Conservation (phyloP, 2,888 invertebrate genomes). For the Petrolisthes cinctipes region DNA sequence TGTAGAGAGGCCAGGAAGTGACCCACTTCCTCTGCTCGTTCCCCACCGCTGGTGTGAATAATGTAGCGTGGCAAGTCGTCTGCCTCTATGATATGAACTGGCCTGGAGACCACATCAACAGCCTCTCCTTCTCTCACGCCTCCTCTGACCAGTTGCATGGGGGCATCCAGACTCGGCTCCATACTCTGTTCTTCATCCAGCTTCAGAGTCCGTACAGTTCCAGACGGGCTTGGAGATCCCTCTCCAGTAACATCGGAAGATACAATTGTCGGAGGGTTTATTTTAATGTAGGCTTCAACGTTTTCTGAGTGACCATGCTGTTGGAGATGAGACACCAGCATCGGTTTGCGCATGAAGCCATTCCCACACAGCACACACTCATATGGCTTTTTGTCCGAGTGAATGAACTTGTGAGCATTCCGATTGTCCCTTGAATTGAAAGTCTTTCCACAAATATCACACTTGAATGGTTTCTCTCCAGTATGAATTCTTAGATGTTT, state of each 20-base stretch:
- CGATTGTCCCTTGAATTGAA: constrained; percentile 85
- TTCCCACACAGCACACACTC: constrained; percentile 64
- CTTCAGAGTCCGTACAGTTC: constrained; percentile 45
- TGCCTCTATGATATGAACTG: constrained; percentile 63
- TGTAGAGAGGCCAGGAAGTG: constrained; percentile 64
- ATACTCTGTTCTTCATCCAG: constrained; percentile 58
- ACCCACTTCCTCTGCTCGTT: constrained; percentile 55
- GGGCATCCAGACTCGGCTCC: constrained; percentile 54
- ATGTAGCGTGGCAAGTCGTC: constrained; percentile 63
- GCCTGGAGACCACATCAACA: constrained; percentile 56
- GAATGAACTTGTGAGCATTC: constrained; percentile 66
- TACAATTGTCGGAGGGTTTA: constrained; percentile 63
- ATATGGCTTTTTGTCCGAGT: constrained; percentile 66
- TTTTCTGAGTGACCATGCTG: constrained; percentile 59
- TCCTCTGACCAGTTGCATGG: constrained; percentile 57
- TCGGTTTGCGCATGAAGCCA: constrained; percentile 66
- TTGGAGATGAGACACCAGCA: constrained; percentile 57
- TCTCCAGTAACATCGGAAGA: constrained; percentile 38
- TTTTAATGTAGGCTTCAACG: constrained; percentile 56
- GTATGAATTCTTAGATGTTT: constrained; percentile 66
- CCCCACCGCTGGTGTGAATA: constrained; percentile 51
- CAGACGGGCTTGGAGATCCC: constrained; percentile 42
- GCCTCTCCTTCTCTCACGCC: constrained; percentile 56
- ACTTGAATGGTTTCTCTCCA: constrained; percentile 66
- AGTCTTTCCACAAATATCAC: constrained; percentile 81